phyloP scores from a whole-genome alignment of 2,797 vertebrate species.

The Remorina albescens region DNA sequence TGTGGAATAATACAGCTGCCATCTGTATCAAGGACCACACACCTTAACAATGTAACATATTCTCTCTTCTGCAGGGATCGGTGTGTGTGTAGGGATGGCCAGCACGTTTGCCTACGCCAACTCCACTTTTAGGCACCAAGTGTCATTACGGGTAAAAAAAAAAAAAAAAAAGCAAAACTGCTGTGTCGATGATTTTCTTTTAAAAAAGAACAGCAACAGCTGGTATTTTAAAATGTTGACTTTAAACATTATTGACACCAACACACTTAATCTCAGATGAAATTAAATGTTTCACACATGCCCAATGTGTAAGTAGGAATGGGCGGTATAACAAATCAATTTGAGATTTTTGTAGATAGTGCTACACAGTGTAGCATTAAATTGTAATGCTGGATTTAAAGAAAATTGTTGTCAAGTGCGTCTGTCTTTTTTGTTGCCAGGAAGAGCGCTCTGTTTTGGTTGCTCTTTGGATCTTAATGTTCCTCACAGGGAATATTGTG shows the following conservation, averaged over 20 bases:
- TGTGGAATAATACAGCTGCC: neutral
- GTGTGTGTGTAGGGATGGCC: conserved; percentile 96
- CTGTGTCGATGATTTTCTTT: neutral
- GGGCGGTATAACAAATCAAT: too few species aligned
- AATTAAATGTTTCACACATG: neutral
- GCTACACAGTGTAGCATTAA: neutral
- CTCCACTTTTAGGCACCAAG: conserved; percentile 93
- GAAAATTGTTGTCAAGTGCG: neutral
- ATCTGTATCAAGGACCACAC: neutral
- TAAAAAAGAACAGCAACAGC: neutral
- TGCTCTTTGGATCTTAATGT: conserved; percentile 92
- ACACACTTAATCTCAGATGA: neutral
- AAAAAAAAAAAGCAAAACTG: too few species aligned
- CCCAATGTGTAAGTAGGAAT: neutral
- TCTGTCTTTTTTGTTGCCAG: conserved; percentile 74
- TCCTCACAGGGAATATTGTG: conserved; percentile 91
- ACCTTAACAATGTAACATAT: neutral
- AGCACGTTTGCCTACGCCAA: conserved; percentile 97
- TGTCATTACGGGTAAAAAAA: conserved; percentile 91
- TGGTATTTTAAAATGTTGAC: neutral
- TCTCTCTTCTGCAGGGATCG: conserved; percentile 88
- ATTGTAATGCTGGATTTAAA: neutral
- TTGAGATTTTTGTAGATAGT: too few species aligned
- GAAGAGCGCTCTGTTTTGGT: conserved; percentile 94
- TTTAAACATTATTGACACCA: too few species aligned